Evolutionary conservation across 2,113 vertebrate genomes (phyloP).

Genomic region (Oxyruncus cristatus): DNA sequence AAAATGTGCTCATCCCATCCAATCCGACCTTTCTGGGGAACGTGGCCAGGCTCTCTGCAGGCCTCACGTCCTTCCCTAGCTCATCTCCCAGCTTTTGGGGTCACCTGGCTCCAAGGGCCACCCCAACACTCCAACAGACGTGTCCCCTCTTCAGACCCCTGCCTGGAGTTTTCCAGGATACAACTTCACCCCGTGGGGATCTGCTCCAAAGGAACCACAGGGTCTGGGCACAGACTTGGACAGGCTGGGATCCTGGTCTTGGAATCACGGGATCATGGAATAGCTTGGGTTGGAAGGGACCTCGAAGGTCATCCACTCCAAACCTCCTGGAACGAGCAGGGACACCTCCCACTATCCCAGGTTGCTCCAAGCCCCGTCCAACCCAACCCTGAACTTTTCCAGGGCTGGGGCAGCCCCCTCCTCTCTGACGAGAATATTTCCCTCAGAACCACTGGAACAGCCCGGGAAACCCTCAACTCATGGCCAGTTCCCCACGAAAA

Average conservation of each 20-base stretch:
- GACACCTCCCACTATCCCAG: neutral
- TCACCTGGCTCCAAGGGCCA: neutral
- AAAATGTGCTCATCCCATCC: rapidly evolving
- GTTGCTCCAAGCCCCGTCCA: neutral
- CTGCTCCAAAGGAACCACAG: neutral
- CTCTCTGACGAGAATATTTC: neutral
- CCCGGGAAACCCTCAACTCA: rapidly evolving
- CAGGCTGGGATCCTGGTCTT: neutral
- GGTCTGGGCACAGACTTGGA: too few relatives aligned
- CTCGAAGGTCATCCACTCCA: neutral
- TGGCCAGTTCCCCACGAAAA: rapidly evolving
- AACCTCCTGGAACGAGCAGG: neutral
- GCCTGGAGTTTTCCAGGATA: neutral
- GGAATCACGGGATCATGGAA: neutral
- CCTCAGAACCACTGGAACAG: rapidly evolving
- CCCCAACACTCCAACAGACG: rapidly evolving
- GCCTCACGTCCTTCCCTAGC: neutral
- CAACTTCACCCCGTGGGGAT: neutral
- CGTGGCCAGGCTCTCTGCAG: neutral
- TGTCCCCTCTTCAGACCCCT: neutral
- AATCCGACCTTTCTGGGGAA: neutral
- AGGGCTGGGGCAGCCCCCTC: rapidly evolving
- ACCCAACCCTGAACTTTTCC: too few relatives aligned
- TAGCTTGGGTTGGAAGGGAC: rapidly evolving
- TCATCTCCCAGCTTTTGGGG: neutral